Evolutionary conservation across 2,797 vertebrate genomes (phyloP).

Genomic region (Tympanoctomys barrerae): DNA sequence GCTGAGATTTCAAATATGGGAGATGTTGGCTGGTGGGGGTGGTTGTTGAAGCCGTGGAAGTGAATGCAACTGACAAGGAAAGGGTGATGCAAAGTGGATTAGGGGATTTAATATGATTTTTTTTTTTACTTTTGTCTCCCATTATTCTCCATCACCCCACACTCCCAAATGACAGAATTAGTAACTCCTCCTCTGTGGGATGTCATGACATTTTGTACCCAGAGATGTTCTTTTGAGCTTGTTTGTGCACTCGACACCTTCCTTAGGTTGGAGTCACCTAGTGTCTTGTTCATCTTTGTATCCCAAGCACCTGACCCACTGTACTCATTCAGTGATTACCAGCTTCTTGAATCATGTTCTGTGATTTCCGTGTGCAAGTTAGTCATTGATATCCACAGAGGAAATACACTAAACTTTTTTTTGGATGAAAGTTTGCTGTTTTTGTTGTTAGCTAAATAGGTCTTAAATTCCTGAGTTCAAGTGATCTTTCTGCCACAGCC

Average conservation of each 20-base stretch:
- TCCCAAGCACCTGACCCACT: neutral
- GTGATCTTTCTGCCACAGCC: neutral
- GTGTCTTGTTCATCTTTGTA: slow-evolving; percentile 27
- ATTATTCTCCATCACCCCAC: slow-evolving; percentile 52
- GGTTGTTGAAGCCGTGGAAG: slow-evolving; percentile 19
- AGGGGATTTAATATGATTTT: slow-evolving; percentile 42
- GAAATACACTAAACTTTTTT: slow-evolving; percentile 34
- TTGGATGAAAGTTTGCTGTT: neutral
- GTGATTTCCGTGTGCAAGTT: slow-evolving; percentile 7
- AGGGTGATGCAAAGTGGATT: slow-evolving; percentile 38
- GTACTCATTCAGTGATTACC: slow-evolving; percentile 1
- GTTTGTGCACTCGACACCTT: neutral
- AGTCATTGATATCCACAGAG: slow-evolving; percentile 48
- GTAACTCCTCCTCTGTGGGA: slow-evolving; percentile 68
- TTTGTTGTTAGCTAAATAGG: neutral
- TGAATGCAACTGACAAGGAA: slow-evolving; percentile 23
- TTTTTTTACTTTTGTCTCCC: slow-evolving; percentile 16
- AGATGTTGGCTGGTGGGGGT: neutral
- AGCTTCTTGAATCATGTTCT: slow-evolving; percentile 43
- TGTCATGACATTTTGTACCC: slow-evolving; percentile 57
- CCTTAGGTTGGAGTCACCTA: neutral
- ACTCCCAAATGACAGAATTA: slow-evolving; percentile 67
- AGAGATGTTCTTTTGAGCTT: slow-evolving; percentile 36
- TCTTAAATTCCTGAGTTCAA: neutral
- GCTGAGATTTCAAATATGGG: slow-evolving; percentile 2